Evolutionary conservation across 2,888 invertebrate genomes (phyloP).

Genomic region (Noctua comes): DNA sequence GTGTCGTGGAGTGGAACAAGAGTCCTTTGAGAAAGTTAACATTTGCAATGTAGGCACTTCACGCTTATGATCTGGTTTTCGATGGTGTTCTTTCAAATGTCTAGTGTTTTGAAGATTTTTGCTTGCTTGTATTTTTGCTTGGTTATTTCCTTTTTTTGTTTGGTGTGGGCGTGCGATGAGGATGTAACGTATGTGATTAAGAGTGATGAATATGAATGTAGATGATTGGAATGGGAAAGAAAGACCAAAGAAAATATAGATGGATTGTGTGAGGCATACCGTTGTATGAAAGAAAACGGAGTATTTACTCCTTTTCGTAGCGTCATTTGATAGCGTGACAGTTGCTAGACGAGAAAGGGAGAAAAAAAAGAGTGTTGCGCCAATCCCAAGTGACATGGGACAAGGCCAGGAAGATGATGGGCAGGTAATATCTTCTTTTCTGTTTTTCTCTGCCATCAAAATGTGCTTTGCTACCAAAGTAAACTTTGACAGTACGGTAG

Average conservation of each 20-base stretch:
- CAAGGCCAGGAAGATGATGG: background rate
- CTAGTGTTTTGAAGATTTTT: constrained; percentile 15
- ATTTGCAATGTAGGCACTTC: constrained; percentile 65
- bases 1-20: constrained; percentile 65
- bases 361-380: background rate
- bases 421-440: background rate
- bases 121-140: constrained; percentile 1
- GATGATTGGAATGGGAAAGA: background rate
- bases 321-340: background rate
- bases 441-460: background rate
- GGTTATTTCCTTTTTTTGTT: background rate
- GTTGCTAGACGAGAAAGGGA: background rate
- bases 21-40: constrained; percentile 67
- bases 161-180: background rate
- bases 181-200: background rate
- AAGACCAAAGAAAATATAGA: background rate
- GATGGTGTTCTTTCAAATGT: constrained; percentile 31
- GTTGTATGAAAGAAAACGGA: background rate
- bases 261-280: background rate
- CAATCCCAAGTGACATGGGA: too few species aligned
- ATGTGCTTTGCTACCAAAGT: background rate
- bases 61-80: constrained; percentile 53
- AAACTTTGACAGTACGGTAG: background rate
- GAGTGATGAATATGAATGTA: background rate
- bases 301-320: background rate